These are phyloP conservation scores for Panthera tigris DNA, from an alignment of 2,113 vertebrate species.

Conservation along the genomic window DNA sequence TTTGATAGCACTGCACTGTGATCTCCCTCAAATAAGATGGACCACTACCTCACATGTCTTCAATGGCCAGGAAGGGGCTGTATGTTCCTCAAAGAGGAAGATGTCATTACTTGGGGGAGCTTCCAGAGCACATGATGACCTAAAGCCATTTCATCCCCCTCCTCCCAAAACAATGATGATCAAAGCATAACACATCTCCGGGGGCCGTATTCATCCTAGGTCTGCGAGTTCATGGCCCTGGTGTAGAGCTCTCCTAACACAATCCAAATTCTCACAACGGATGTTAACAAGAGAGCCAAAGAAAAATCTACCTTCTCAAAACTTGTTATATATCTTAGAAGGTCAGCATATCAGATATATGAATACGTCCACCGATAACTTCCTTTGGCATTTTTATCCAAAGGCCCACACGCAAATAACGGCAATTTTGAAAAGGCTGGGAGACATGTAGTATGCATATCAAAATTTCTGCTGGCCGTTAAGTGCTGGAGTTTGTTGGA, in stretches of 20 bases:
- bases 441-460: not conserved
- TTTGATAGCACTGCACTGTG: not conserved
- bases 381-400: not conserved
- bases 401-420: not conserved
- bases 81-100: not conserved
- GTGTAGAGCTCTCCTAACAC: not conserved
- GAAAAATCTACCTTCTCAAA: not conserved
- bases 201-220: rapidly evolving
- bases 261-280: not conserved
- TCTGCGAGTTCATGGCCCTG: not conserved
- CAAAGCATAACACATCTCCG: not conserved
- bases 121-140: not conserved
- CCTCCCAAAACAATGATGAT: not conserved
- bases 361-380: not conserved
- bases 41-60: not conserved
- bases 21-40: not conserved
- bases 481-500: not conserved
- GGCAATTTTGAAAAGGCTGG: not conserved
- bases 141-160: too few relatives aligned
- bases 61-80: not conserved
- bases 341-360: not conserved
- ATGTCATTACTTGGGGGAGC: rapidly evolving
- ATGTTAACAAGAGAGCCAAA: not conserved
- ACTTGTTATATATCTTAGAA: not conserved
- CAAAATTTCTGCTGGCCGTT: not conserved